These are phyloP conservation scores for Orchestia grillus DNA, from an alignment of 1,140 invertebrate species.

Conservation along the genomic window DNA sequence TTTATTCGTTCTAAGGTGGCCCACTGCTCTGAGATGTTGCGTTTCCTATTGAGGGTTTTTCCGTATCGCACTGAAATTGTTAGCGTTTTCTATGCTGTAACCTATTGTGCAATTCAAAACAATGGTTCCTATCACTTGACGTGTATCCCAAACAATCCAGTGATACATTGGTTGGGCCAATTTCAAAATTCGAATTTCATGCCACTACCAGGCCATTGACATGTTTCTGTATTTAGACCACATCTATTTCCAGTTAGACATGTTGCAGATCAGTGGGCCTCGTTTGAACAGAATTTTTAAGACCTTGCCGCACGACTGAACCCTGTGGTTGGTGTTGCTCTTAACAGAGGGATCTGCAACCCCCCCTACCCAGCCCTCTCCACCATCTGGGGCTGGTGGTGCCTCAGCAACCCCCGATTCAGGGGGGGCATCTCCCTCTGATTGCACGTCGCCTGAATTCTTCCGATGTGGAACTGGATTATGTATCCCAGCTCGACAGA, in stretches of 20 bases:
- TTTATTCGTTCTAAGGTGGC: neutral
- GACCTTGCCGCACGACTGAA: neutral
- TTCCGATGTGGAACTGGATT: slow-evolving; percentile 64
- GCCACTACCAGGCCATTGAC: neutral
- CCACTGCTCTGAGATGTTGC: neutral
- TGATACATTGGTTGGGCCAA: too few relatives aligned
- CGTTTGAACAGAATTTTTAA: neutral
- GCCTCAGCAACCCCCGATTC: slow-evolving; percentile 12
- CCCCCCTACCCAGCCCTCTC: slow-evolving; percentile 41
- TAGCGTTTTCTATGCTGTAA: neutral
- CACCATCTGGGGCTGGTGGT: slow-evolving; percentile 26
- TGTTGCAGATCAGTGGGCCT: neutral
- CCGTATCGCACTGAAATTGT: neutral
- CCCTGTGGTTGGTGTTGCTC: slow-evolving; percentile 15
- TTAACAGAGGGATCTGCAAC: slow-evolving; percentile 39
- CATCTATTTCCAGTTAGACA: neutral
- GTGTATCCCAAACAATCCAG: too few relatives aligned
- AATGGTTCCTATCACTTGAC: neutral
- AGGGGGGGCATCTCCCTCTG: slow-evolving; percentile 38
- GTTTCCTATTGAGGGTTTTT: neutral
- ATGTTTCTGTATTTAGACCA: neutral
- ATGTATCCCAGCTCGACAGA: slow-evolving; percentile 65
- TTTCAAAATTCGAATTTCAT: neutral
- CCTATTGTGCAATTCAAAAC: neutral
- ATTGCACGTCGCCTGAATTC: slow-evolving; percentile 62